Evolutionary conservation across 1,140 invertebrate species (phyloP), one percentile per base, ranked within the genome.

Genomic region (Globodera ellingtonae): DNA sequence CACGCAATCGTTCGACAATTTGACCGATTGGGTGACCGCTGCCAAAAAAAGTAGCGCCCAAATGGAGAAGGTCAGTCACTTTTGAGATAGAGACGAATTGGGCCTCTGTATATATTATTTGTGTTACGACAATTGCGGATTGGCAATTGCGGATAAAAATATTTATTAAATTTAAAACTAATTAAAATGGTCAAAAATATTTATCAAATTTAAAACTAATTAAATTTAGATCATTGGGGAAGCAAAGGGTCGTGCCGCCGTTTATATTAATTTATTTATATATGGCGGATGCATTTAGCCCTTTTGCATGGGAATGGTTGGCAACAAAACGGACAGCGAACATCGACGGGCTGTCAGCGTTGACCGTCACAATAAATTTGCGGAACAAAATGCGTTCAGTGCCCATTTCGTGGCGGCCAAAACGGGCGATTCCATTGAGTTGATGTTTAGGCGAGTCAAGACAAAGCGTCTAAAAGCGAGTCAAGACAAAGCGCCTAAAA

Each of bases 311-410:
- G 93, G 93, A 35, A 87, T 96, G 56, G 91, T 95, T 77, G 95
- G 94, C 6, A 96, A 96, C 89, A 96, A 96, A 92, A 92, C 91
- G 90, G 95, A 96, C 90, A 91, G 95, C 85, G 94, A 95, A 89
- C 94, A 95, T 89, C 93, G 94, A 86, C 91, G 94, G 85, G 92
- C 92, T 5, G 93, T 96, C 6, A 92, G 93, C 84, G 89, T 93
- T 75, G 94, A 95, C n/a, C 93, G 92, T 86, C 94, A 94, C 69
- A 92, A 93, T 84, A 92, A 92, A 85, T 94, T 95, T 90, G 93
- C 93, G 15, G 92, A 93, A 56, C 93, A 95, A 84, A 70, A 77
- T 69, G 59, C 93, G 50, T 91, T 95, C 87, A 91, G 92, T 75
- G 93, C 92, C 86, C 93, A 93, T 89, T 93, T 93, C 84, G 93